phyloP scores from a whole-genome alignment of 2,888 invertebrate species.

The Scelioninae gen. 2 region DNA sequence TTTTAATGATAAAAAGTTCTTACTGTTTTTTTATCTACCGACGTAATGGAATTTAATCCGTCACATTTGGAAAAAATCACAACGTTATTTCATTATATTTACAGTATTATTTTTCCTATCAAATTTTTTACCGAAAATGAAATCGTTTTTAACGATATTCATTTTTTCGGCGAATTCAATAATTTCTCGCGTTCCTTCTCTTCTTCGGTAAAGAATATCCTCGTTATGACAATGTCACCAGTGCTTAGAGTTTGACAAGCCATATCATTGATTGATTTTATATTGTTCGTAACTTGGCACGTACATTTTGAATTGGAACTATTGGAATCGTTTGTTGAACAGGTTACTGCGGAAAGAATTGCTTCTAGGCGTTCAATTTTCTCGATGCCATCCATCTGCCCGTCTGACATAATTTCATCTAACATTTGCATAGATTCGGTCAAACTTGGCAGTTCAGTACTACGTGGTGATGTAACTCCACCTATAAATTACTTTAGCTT shows the following conservation, averaged over 20 bases:
- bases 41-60: slow-evolving; percentile 25
- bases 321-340: slow-evolving; percentile 79
- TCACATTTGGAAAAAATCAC: slow-evolving; percentile 38
- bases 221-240: slow-evolving; percentile 93
- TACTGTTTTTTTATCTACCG: slow-evolving; percentile 12
- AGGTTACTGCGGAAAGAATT: slow-evolving; percentile 87
- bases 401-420: slow-evolving; percentile 89
- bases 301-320: slow-evolving; percentile 76
- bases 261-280: slow-evolving; percentile 77
- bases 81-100: slow-evolving; percentile 23
- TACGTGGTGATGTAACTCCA: slow-evolving; percentile 84
- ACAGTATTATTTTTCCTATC: slow-evolving; percentile 15
- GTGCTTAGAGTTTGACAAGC: slow-evolving; percentile 92
- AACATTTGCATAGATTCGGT: slow-evolving; percentile 94
- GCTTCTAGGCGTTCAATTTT: slow-evolving; percentile 92
- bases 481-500: slow-evolving; percentile 63
- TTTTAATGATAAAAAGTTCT: slow-evolving; percentile 30
- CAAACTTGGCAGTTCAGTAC: slow-evolving; percentile 87
- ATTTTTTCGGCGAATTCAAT: slow-evolving; percentile 77
- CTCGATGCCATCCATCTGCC: slow-evolving; percentile 88
- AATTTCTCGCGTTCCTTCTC: slow-evolving; percentile 78
- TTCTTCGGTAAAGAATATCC: slow-evolving; percentile 82
- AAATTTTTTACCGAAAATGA: too few species aligned
- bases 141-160: slow-evolving; percentile 27
- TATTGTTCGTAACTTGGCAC: slow-evolving; percentile 68